These are phyloP conservation scores for Chesias legatella DNA, from an alignment of 2,888 invertebrate genomes.

Conservation along the genomic window DNA sequence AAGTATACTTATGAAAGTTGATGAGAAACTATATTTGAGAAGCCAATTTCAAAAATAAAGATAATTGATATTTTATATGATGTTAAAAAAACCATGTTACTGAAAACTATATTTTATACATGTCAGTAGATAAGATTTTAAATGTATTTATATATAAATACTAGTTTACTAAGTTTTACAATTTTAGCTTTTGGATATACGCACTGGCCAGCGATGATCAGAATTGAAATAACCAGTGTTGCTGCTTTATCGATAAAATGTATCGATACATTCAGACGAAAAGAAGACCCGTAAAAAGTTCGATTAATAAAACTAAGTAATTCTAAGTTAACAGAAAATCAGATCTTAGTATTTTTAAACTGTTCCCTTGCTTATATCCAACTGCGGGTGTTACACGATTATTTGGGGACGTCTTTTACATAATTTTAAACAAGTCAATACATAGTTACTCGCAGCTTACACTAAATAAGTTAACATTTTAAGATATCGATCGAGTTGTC, in stretches of 20 bases:
- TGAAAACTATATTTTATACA: conserved; percentile 13
- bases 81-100: conserved; percentile 12
- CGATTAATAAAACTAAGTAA: conserved; percentile 6
- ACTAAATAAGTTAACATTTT: conserved; percentile 68
- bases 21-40: conserved; percentile 20
- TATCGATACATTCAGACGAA: conserved; percentile 17
- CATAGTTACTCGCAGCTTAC: conserved; percentile 47
- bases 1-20: conserved; percentile 30
- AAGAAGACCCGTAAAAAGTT: conserved; percentile 16
- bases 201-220: conserved; percentile 17
- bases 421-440: conserved; percentile 45
- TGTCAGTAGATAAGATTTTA: conserved; percentile 7
- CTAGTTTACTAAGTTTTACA: conserved; percentile 6
- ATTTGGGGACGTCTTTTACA: conserved; percentile 41
- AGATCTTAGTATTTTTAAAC: conserved; percentile 16
- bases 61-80: conserved; percentile 10
- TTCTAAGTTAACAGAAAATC: conserved; percentile 5
- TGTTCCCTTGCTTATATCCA: conserved; percentile 34
- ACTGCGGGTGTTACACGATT: conserved; percentile 38
- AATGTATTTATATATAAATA: conserved; percentile 8
- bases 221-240: conserved; percentile 14
- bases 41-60: conserved; percentile 17
- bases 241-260: conserved; percentile 15
- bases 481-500: conserved; percentile 68
- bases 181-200: conserved; percentile 22